Evolutionary conservation across 1,140 invertebrate genomes (phyloP).

Genomic region (Pissodes strobi): DNA sequence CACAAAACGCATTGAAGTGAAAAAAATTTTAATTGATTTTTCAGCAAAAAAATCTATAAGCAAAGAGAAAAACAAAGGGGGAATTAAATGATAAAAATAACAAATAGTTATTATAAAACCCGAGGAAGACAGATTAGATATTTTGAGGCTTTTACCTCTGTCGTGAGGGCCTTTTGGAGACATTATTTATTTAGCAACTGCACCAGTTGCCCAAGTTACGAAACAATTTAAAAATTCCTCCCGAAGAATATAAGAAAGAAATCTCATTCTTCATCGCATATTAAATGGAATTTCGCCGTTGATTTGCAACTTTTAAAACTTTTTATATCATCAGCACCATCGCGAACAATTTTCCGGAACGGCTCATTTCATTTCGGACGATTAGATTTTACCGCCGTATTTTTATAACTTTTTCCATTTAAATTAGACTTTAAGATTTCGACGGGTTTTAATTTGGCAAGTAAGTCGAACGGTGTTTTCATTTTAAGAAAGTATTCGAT

Average conservation of each 20-base stretch:
- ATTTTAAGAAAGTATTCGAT: conserved; percentile 29
- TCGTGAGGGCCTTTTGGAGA: too few relatives aligned
- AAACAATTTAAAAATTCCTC: too few relatives aligned
- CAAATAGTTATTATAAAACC: too few relatives aligned
- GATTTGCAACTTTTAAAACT: conserved; percentile 34
- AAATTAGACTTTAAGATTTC: conserved; percentile 31
- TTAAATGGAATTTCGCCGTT: conserved; percentile 20
- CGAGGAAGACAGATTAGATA: too few relatives aligned
- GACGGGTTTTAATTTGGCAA: conserved; percentile 22
- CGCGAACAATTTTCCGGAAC: conserved; percentile 24
- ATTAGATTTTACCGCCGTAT: conserved; percentile 32
- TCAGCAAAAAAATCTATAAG: too few relatives aligned
- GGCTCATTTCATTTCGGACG: conserved; percentile 24
- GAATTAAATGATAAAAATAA: too few relatives aligned
- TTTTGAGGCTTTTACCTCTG: too few relatives aligned
- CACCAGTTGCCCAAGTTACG: too few relatives aligned
- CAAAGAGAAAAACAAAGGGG: too few relatives aligned
- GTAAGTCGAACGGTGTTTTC: conserved; percentile 29
- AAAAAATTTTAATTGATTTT: too few relatives aligned
- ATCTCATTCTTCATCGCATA: conserved; percentile 12
- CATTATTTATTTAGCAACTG: too few relatives aligned
- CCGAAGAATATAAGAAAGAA: conserved; percentile 15
- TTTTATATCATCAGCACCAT: conserved; percentile 27
- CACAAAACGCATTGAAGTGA: too few relatives aligned
- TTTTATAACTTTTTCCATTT: conserved; percentile 35